Base-by-base conservation (phyloP, 30 jellyfish, hydroid and myxozoan species). In the Chrysaora quinquecirrha region DNA sequence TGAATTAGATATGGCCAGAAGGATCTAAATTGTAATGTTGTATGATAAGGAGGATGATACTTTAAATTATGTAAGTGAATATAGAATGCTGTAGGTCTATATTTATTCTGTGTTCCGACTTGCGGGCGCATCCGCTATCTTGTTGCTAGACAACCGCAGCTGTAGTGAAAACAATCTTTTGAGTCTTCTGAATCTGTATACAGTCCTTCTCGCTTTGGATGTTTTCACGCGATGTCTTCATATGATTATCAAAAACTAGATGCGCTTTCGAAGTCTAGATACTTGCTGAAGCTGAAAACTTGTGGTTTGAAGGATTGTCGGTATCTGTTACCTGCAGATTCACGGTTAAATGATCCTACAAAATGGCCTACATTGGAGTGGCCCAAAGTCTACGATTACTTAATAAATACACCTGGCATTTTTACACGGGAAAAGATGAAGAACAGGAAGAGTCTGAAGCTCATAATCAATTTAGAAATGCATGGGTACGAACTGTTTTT, bases 51-150 rank as follows among this genome's bases (percentile, higher is more conserved):
- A n/a, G n/a, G n/a, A n/a, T n/a, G n/a, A n/a, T n/a, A n/a, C n/a
- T n/a, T n/a, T n/a, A n/a, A n/a, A n/a, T n/a, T n/a, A n/a, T n/a
- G n/a, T n/a, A n/a, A n/a, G n/a, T n/a, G n/a, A n/a, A n/a, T n/a
- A n/a, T n/a, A n/a, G n/a, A n/a, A n/a, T n/a, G n/a, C n/a, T n/a
- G n/a, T n/a, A n/a, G n/a, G n/a, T n/a, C n/a, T n/a, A n/a, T n/a
- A n/a, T n/a, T 43, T 43, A 43, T 43, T 43, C 58, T 43, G 58
- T 43, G 58, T 43, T 43, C 58, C 58, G 58, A 43, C 58, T 43
- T 43, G 58, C 58, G 58, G 12, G 58, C 58, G 58, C 58, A 43
- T 43, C 58, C 58, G 58, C 58, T 43, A 43, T 43, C 58, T 43
- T 6, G 58, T 43, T 43, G 58, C 58, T n/a, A n/a, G n/a, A n/a